phyloP scores from a whole-genome alignment of 2,888 invertebrate species.

The Alviniconcha strummeri region DNA sequence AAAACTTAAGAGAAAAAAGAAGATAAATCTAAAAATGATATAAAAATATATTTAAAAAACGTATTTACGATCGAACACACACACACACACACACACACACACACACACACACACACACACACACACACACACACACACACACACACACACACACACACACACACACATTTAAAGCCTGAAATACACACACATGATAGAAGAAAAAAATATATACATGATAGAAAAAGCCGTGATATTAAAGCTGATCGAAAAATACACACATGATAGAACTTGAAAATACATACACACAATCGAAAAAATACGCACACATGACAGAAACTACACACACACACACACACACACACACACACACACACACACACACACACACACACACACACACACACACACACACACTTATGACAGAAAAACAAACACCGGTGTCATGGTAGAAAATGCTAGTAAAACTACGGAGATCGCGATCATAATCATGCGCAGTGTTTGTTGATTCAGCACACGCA shows the following conservation, averaged over 20 bases:
- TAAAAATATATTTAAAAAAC: neutral
- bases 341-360: neutral
- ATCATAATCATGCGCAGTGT: too few species aligned
- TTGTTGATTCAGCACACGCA: too few species aligned
- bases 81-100: conserved; percentile 20
- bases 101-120: conserved; percentile 8
- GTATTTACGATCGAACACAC: neutral
- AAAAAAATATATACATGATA: neutral
- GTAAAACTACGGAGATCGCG: too few species aligned
- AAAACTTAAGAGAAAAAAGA: too few species aligned
- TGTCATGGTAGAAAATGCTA: too few species aligned
- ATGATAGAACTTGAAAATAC: neutral
- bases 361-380: neutral
- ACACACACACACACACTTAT: neutral
- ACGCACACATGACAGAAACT: neutral
- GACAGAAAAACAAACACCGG: too few species aligned
- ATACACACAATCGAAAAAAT: neutral
- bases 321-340: neutral
- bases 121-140: neutral
- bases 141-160: conserved; percentile 6
- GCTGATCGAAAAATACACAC: neutral
- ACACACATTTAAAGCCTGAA: neutral
- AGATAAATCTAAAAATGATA: too few species aligned
- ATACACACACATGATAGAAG: neutral
- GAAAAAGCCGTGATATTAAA: neutral